Base-by-base conservation (phyloP, 2,113 vertebrate species). In the Melanotaenia duboulayi region DNA sequence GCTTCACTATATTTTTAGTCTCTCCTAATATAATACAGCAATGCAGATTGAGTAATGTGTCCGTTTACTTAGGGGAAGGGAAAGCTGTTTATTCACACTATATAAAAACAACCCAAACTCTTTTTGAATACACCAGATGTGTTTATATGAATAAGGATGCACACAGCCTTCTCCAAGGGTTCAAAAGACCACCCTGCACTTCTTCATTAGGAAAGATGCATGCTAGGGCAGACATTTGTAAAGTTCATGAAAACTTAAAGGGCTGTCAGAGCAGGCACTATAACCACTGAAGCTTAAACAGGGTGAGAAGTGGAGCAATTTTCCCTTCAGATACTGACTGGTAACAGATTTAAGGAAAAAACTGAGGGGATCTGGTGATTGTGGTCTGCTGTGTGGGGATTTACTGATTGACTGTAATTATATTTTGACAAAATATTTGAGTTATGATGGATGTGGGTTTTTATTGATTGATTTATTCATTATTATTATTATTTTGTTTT, bases 11-110 rank as follows among this genome's bases (percentile, higher is more conserved):
- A 83, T 88, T 88, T 85, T 72, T 77, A 74, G 71, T 84, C 54
- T 84, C 54, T n/a, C 50, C 82, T 73, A 78, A 82, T 77, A 85
- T 82, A 76, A 88, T 79, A 82, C 62, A 78, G 85, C 70, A 40
- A 67, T 49, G 74, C 73, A 91, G 87, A 92, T 71, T 85, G 76
- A 88, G 90, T 91, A 88, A 93, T 88, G 80, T 57, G 86, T 83
- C 79, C 35, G 46, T 88, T 89, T 90, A 86, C 81, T 89, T 72
- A 79, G 76, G 71, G 78, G 71, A 50, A 61, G 59, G 44, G 70
- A 62, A 86, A 70, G 76, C 75, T 24, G 83, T 89, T 84, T 87
- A 81, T 82, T 79, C 74, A 68, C 25, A 11, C 49, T 51, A 72
- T 71, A 80, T 73, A 37, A 77, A 71, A 79, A 80, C 60, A 75